Percentiles rank a stretch among this genome's conserved stretches.
Evolutionary conservation across 1,140 invertebrate genomes (phyloP).

Genomic region (Drosophila repletoides): DNA sequence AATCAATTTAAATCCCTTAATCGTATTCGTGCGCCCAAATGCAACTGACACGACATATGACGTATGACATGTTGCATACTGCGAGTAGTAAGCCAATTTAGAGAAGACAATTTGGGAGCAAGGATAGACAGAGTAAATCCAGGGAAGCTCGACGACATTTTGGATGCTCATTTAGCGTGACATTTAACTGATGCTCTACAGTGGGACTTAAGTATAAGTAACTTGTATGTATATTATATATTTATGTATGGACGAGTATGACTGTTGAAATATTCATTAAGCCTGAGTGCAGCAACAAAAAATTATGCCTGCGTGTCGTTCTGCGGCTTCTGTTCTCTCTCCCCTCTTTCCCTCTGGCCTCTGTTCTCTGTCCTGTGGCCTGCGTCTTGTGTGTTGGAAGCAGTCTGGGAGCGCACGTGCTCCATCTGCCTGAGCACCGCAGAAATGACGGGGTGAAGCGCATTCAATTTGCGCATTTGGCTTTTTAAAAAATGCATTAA

Average conservation of each 20-base stretch:
- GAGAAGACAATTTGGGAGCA: background rate
- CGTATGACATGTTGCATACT: background rate
- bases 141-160: constrained; percentile 15
- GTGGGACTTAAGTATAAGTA: constrained; percentile 31
- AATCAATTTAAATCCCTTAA: constrained; percentile 1
- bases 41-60: too few relatives aligned
- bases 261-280: constrained; percentile 76
- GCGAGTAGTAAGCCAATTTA: background rate
- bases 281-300: constrained; percentile 71
- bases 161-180: constrained; percentile 53
- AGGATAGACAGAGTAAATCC: background rate
- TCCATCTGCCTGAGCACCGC: constrained; percentile 40
- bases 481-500: constrained; percentile 80
- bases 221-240: constrained; percentile 56
- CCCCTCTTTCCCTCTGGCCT: too few relatives aligned
- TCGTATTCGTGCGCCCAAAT: background rate
- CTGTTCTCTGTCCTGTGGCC: background rate
- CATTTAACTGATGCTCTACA: constrained; percentile 45
- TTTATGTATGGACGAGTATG: constrained; percentile 47
- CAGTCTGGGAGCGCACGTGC: constrained; percentile 46
- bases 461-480: constrained; percentile 79
- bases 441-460: constrained; percentile 51
- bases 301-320: constrained; percentile 75
- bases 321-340: constrained; percentile 35
- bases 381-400: background rate